These are phyloP conservation scores for Agrochola circellaris DNA, from an alignment of 2,888 invertebrate genomes.

Conservation along the genomic window DNA sequence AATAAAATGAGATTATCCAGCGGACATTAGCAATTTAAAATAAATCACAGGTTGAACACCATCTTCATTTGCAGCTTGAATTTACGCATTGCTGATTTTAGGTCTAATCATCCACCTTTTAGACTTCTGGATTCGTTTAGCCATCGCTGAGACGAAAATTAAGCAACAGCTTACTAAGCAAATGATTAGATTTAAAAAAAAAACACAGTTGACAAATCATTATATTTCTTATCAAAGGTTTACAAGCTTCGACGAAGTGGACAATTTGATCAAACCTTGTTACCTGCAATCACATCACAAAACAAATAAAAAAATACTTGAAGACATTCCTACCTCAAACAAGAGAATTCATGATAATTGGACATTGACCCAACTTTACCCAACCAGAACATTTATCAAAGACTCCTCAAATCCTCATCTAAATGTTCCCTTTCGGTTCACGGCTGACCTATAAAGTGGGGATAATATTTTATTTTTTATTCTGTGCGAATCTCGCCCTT, in stretches of 20 bases:
- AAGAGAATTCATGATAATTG: slow-evolving; percentile 12
- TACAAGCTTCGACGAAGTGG: background rate
- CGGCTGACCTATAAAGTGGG: slow-evolving; percentile 58
- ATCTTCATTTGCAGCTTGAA: background rate
- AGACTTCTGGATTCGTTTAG: background rate
- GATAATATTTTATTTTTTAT: slow-evolving; percentile 69
- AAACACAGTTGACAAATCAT: background rate
- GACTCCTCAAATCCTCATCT: slow-evolving; percentile 27
- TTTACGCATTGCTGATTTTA: background rate
- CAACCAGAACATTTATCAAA: slow-evolving; percentile 41
- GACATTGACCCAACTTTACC: slow-evolving; percentile 4
- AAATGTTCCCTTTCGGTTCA: slow-evolving; percentile 28
- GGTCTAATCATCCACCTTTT: background rate
- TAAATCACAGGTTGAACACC: background rate
- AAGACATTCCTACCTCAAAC: background rate
- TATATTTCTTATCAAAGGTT: background rate
- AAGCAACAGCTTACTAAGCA: background rate
- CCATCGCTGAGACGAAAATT: background rate
- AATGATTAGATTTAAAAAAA: too few species aligned
- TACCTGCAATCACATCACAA: background rate
- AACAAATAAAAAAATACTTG: background rate
- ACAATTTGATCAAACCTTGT: background rate
- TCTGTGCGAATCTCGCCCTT: slow-evolving; percentile 63
- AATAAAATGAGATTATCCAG: background rate
- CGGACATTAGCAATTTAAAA: background rate